These are phyloP conservation scores for Protomyctophum bolini DNA, from an alignment of 2,113 vertebrate species.

Conservation along the genomic window DNA sequence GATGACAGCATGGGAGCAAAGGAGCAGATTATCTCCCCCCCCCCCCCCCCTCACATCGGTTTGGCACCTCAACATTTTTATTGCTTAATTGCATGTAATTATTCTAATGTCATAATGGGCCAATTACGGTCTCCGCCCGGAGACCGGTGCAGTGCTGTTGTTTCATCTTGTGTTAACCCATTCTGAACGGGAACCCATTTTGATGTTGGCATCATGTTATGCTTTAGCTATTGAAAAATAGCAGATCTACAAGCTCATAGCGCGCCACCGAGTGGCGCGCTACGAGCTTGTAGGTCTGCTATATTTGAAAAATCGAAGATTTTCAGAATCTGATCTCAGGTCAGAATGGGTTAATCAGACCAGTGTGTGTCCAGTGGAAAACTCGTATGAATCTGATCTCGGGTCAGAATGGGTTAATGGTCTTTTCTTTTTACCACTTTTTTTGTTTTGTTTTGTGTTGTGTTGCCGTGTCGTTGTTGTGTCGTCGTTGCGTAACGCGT, in stretches of 20 bases:
- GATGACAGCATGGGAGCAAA: conserved; percentile 50
- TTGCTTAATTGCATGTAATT: conserved; percentile 70
- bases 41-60: conserved; percentile 59
- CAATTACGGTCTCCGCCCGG: conserved; percentile 57
- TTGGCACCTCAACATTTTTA: conserved; percentile 65
- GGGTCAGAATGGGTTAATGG: too few relatives aligned
- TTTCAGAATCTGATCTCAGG: too few relatives aligned
- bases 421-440: conserved; percentile 44
- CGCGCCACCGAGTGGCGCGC: too few relatives aligned
- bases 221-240: too few relatives aligned
- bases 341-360: too few relatives aligned
- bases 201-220: too few relatives aligned
- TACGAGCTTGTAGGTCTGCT: too few relatives aligned
- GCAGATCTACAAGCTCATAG: too few relatives aligned
- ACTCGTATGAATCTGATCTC: too few relatives aligned
- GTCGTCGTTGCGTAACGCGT: conserved; percentile 28
- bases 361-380: too few relatives aligned
- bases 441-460: conserved; percentile 48
- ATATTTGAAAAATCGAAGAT: too few relatives aligned
- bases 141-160: conserved; percentile 58
- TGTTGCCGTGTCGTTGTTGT: conserved; percentile 55
- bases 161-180: conserved; percentile 48
- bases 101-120: conserved; percentile 71
- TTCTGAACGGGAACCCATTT: too few relatives aligned
- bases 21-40: conserved; percentile 63